A percentile compares a stretch with the other conserved stretches of the same genome.
Conservation (phyloP, 2,797 vertebrate species). For the Delichon dasypus region DNA sequence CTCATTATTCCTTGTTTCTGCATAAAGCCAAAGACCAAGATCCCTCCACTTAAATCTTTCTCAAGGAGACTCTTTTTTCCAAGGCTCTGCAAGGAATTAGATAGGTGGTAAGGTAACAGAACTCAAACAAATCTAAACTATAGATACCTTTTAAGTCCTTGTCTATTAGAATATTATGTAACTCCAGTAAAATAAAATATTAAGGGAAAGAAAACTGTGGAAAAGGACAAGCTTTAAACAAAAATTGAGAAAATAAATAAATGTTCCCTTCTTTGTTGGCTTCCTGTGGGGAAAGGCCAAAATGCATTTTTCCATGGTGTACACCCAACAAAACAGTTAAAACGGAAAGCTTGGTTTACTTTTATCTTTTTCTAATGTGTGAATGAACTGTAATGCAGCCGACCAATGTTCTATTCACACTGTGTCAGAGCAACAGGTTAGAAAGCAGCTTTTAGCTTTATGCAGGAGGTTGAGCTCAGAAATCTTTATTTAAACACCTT, state of each 20-base stretch:
- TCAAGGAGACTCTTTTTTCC: not conserved
- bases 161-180: not conserved
- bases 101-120: not conserved
- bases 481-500: constrained; percentile 15
- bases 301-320: not conserved
- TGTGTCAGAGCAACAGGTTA: not conserved
- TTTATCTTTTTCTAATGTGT: not conserved
- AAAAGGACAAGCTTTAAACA: not conserved
- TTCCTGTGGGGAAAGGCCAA: not conserved
- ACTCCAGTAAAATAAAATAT: not conserved
- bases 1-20: not conserved
- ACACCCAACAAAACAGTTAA: not conserved
- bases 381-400: not conserved
- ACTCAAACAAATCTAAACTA: not conserved
- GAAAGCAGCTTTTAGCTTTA: not conserved
- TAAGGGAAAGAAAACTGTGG: not conserved
- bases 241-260: not conserved
- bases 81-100: not conserved
- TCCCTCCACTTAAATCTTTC: not conserved
- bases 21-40: not conserved
- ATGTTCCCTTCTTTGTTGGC: not conserved
- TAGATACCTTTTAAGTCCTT: not conserved
- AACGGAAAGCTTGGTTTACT: not conserved
- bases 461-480: not conserved
- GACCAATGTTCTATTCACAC: not conserved